Conservation (phyloP, 2,888 invertebrate genomes). For the Aleiodes testaceus region DNA sequence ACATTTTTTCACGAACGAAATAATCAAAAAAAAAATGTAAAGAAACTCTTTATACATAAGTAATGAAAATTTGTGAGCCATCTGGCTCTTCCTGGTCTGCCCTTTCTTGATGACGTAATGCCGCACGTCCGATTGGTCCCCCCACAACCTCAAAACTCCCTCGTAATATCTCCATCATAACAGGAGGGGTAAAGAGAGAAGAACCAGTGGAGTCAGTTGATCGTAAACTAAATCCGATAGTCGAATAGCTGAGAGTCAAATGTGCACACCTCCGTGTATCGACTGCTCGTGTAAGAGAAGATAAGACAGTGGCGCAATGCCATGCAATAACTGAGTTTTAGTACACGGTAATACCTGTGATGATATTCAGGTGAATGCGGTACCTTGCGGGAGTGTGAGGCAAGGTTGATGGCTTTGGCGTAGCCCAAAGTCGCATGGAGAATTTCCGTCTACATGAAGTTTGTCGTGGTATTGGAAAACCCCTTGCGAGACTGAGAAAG, state of each 20-base stretch:
- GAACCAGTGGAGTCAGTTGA: constrained; percentile 43
- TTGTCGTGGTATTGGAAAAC: constrained; percentile 16
- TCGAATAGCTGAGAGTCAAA: constrained; percentile 35
- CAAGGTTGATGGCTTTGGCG: constrained; percentile 5
- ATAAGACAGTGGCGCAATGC: constrained; percentile 29
- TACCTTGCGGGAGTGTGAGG: too few relatives aligned
- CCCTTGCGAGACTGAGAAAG: neutral
- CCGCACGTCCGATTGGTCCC: constrained; percentile 2
- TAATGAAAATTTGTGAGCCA: constrained; percentile 29
- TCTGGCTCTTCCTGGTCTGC: neutral
- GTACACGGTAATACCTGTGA: too few relatives aligned
- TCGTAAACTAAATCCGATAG: constrained; percentile 42
- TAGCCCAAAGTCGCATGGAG: too few relatives aligned
- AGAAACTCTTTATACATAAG: neutral
- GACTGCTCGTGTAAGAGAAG: neutral
- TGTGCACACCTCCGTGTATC: neutral
- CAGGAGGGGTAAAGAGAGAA: neutral
- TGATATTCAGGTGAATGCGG: too few relatives aligned
- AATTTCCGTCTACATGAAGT: too few relatives aligned
- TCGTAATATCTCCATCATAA: constrained; percentile 14
- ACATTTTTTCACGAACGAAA: too few relatives aligned
- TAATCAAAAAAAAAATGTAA: too few relatives aligned
- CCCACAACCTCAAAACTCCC: constrained; percentile 26
- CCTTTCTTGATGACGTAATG: constrained; percentile 35
- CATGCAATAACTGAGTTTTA: neutral